These are phyloP conservation scores for Dolichoris vasculosae DNA, from an alignment of 1,140 invertebrate species.

Conservation along the genomic window DNA sequence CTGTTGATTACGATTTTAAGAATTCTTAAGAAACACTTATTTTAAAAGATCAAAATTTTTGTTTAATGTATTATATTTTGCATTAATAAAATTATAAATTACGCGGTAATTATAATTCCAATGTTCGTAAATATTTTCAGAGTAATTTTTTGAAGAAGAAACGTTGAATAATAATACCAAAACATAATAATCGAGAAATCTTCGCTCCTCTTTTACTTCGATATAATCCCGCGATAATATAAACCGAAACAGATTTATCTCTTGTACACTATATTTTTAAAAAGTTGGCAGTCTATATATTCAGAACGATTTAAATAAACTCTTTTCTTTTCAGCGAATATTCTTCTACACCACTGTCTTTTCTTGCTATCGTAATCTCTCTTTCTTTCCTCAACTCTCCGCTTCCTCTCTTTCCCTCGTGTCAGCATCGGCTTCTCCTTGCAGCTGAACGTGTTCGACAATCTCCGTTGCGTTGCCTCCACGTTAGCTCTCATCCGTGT, in stretches of 20 bases:
- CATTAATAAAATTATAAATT: too few relatives aligned
- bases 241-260: not conserved
- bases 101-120: too few relatives aligned
- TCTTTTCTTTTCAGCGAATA: not conserved
- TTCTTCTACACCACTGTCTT: not conserved
- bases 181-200: not conserved
- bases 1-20: too few relatives aligned
- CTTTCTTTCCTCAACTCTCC: not conserved
- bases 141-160: not conserved
- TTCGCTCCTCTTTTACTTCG: not conserved
- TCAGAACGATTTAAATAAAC: constrained; percentile 6
- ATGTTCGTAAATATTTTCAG: not conserved
- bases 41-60: too few relatives aligned
- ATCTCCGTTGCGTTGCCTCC: not conserved
- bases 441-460: constrained; percentile 19
- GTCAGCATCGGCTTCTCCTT: not conserved
- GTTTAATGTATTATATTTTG: too few relatives aligned
- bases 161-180: not conserved
- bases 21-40: too few relatives aligned
- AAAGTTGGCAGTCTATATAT: not conserved
- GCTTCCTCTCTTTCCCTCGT: not conserved
- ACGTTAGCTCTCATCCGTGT: constrained; percentile 10
- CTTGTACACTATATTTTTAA: not conserved
- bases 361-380: not conserved
- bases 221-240: not conserved